Percentiles rank a stretch among this genome's conserved stretches.
Evolutionary conservation across 2,797 vertebrate genomes (phyloP).

Genomic region (Pangasius sanitwongsei): DNA sequence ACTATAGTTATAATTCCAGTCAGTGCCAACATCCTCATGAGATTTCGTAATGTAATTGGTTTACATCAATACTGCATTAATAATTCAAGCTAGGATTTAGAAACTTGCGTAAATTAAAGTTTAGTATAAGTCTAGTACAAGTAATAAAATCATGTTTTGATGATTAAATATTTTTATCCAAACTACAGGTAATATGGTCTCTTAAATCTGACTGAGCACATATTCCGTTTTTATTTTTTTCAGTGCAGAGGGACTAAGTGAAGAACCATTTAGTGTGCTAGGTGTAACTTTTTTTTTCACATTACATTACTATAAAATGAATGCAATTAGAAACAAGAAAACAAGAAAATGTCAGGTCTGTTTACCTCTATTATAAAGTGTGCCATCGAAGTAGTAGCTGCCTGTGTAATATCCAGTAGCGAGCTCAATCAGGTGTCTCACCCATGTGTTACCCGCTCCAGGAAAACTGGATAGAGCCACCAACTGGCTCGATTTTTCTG

Average conservation of each 20-base stretch:
- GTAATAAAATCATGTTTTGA: background rate
- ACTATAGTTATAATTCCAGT: background rate
- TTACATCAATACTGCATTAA: background rate
- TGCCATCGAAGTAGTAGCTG: slow-evolving; percentile 88
- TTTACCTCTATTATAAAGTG: slow-evolving; percentile 92
- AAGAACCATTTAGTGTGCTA: background rate
- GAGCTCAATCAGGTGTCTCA: slow-evolving; percentile 83
- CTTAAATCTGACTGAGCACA: background rate
- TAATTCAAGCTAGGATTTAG: background rate
- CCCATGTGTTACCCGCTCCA: slow-evolving; percentile 91
- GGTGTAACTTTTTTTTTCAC: background rate
- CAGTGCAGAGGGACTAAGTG: background rate
- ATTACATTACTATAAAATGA: background rate
- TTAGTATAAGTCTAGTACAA: background rate
- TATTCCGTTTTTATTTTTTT: background rate
- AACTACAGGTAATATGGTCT: background rate
- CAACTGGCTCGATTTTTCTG: slow-evolving; percentile 85
- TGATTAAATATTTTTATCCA: background rate
- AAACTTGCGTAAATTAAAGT: background rate
- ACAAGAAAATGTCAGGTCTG: background rate
- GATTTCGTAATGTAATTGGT: background rate
- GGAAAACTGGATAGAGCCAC: slow-evolving; percentile 96
- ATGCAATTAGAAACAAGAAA: background rate
- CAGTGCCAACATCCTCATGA: background rate
- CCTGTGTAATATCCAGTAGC: slow-evolving; percentile 86